A percentile compares a stretch with the other conserved stretches of the same genome.
Conservation (phyloP, 2,888 invertebrate genomes). For the Imbricaverruca yamaguchii region DNA sequence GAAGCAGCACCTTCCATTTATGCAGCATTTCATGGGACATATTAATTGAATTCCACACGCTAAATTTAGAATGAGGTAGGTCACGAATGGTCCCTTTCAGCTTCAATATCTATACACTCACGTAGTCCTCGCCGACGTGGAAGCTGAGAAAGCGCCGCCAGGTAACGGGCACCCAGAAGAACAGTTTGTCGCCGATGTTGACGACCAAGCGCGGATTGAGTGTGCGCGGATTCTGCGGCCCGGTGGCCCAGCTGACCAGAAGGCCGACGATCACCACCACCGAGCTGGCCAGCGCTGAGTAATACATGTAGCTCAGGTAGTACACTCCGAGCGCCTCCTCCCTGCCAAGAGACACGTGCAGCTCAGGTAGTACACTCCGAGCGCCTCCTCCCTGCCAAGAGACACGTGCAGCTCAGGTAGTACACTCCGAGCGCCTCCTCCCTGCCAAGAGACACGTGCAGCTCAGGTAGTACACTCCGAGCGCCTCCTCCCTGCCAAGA, state of each 20-base stretch:
- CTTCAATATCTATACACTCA: constrained; percentile 14
- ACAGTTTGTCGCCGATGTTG: constrained; percentile 23
- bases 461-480: too few species aligned
- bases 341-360: background rate
- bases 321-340: constrained; percentile 46
- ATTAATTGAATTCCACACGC: too few species aligned
- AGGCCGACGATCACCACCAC: constrained; percentile 65
- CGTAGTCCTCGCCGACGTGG: constrained; percentile 29
- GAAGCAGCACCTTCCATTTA: too few species aligned
- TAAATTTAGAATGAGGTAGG: too few species aligned
- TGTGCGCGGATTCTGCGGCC: constrained; percentile 52
- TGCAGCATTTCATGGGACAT: too few species aligned
- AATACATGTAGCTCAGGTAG: constrained; percentile 77
- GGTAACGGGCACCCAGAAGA: constrained; percentile 25
- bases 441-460: too few species aligned
- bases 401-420: background rate
- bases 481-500: too few species aligned
- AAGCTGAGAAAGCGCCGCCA: constrained; percentile 25
- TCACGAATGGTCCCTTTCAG: too few species aligned
- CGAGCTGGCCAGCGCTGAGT: constrained; percentile 69
- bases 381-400: background rate
- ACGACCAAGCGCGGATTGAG: constrained; percentile 44
- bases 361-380: background rate
- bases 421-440: too few species aligned
- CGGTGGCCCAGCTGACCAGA: constrained; percentile 59